Evolutionary conservation across 2,888 invertebrate species (phyloP), one percentile per base, ranked within the genome.

Genomic region (Caenorhabditis sp.): DNA sequence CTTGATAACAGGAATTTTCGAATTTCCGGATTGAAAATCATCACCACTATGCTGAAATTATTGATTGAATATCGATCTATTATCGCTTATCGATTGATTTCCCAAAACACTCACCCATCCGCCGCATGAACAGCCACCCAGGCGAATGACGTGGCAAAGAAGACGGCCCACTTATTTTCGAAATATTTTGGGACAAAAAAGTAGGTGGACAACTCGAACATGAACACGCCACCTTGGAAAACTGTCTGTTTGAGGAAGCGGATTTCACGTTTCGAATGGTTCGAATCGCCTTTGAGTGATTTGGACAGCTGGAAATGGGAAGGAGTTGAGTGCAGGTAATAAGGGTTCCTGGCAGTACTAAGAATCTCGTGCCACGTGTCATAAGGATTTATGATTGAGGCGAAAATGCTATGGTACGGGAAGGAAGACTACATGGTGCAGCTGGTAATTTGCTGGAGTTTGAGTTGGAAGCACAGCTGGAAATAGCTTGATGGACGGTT

Each of bases 161-260:
- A 84, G 13, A 71, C 80, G 15, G 68, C 22, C 79, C 79, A 84
- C 35, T 65, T 62, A 47, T 79, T 56, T 22, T 72, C 72, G 32
- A 84, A 72, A 50, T 78, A 84, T 15, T 67, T 58, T 11, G 74
- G 70, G 5, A 84, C 50, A 11, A 82, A 72, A 47, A 84, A 84
- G 32, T 84, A 84, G 8, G 82, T 80, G 47, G 80, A 44, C 2
- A 84, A 58, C 24, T 80, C 82, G 11, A 64, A 55, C 67, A 82
- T 82, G 35, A 82, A 84, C 2, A 84, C 76, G 0, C 58, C 62
- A 0, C 67, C 82, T 56, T 84, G 84, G 5, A 80, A 56, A n/a
- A 82, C 80, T 0, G 78, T 72, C 47, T 77, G 77, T 15, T 67
- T 74, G 24, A 74, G 24, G 20, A 74, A 74, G 0, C 74, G 26